Evolutionary conservation across 2,797 vertebrate genomes (phyloP), one percentile per base, ranked within the genome.

Genomic region (Chrosomus eos): DNA sequence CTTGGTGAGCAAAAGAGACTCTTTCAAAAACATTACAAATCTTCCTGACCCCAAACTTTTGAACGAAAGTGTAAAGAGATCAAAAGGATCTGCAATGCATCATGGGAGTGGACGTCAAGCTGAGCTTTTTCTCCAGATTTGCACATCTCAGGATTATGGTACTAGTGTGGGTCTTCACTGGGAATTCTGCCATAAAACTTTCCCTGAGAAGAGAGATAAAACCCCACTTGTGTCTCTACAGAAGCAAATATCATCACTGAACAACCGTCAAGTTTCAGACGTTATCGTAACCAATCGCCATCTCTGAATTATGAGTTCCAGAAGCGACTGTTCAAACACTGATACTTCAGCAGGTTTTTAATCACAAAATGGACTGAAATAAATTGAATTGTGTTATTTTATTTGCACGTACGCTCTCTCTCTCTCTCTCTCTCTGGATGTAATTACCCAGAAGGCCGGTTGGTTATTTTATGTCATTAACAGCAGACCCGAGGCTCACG

Each of bases 391-490:
- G 48, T 72, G 53, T 72, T 31, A 40, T 76, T 71, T 80, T 80
- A 21, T 85, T 84, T 66, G 84, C 53, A 62, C 33, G 19, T 58
- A 71, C 43, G 19, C 21, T 72, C 66, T 82, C 60, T 73, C 23
- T 84, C n/a, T n/a, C n/a, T n/a, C n/a, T 67, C 23, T 84, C 60
- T 73, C 26, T 26, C 72, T 71, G 83, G 68, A 85, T 86, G 73
- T 84, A 87, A 89, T 87, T 84, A 85, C 81, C 80, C 86, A 81
- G 80, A 81, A 77, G 66, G 86, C 83, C 38, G 31, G 40, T 76
- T 7, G 71, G 33, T 51, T 79, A 72, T 79, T 66, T 71, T 67
- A 71, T 85, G 83, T 85, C 88, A 87, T 74, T 86, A 83, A 33
- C 31, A 43, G 67, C 48, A 38, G 68, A 75, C 48, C 33, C 77